A percentile compares a stretch with the other conserved stretches of the same genome.
Conservation (phyloP, 1,140 invertebrate genomes). For the Drosophila cardini region DNA sequence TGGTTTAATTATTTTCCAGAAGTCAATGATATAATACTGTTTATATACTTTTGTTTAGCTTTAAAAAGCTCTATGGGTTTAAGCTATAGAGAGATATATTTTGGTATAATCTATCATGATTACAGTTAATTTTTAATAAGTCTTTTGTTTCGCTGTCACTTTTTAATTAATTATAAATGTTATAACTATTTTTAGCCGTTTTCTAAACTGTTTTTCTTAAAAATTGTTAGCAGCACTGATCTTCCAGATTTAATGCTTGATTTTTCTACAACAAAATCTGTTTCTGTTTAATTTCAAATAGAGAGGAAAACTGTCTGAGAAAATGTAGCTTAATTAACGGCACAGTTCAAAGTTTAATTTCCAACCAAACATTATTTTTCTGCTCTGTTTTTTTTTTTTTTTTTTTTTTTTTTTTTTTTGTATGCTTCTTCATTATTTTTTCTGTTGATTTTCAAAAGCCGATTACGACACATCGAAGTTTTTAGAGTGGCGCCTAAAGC, state of each 20-base stretch:
- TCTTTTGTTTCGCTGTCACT: no score
- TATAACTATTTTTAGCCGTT: no score
- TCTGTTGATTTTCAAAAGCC: slow-evolving; percentile 62
- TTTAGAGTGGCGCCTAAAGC: slow-evolving; percentile 41
- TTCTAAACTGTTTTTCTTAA: no score
- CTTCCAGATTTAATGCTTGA: slow-evolving; percentile 18
- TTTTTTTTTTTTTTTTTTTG: slow-evolving; percentile 40
- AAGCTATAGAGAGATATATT: no score
- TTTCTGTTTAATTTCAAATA: slow-evolving; percentile 60
- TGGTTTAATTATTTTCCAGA: no score
- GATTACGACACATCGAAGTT: slow-evolving; percentile 74
- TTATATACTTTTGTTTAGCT: no score
- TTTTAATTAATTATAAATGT: no score
- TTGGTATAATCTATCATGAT: no score
- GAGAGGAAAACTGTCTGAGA: slow-evolving; percentile 1
- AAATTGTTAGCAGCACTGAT: no score
- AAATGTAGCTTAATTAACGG: slow-evolving; percentile 75
- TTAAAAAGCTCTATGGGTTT: no score
- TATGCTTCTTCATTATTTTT: not conserved
- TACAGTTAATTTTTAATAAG: no score
- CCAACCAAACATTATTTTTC: slow-evolving; percentile 57
- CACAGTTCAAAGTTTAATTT: slow-evolving; percentile 82
- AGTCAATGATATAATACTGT: no score
- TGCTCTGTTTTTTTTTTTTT: slow-evolving; percentile 38
- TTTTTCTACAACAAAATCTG: slow-evolving; percentile 24